A percentile compares a stretch with the other conserved stretches of the same genome.
These are phyloP conservation scores for Epinotia brunnichana DNA, from an alignment of 2,888 invertebrate species.

Conservation along the genomic window DNA sequence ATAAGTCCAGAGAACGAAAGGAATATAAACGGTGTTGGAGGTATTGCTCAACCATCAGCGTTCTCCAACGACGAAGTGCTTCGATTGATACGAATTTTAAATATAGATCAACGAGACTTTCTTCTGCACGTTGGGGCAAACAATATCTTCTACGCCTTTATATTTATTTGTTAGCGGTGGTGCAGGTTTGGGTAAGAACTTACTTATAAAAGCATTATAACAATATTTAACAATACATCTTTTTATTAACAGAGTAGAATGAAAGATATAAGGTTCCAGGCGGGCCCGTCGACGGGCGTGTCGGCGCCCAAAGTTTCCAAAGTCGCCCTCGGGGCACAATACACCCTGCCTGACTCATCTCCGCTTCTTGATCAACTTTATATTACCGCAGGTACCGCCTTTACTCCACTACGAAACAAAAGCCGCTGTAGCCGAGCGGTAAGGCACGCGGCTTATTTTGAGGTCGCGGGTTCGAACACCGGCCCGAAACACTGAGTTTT, in stretches of 20 bases:
- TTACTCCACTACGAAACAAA: background rate
- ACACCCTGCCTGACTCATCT: constrained; percentile 40
- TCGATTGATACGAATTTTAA: background rate
- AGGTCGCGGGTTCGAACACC: too few species aligned
- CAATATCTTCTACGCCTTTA: background rate
- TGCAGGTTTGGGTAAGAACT: constrained; percentile 53
- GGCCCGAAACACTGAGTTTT: too few species aligned
- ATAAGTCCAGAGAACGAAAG: background rate
- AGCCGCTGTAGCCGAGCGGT: too few species aligned
- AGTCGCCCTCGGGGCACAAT: constrained; percentile 49
- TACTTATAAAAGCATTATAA: constrained; percentile 49
- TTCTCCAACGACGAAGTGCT: background rate
- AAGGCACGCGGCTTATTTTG: too few species aligned
- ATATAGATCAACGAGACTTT: background rate
- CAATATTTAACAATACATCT: constrained; percentile 47
- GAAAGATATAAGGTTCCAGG: constrained; percentile 31
- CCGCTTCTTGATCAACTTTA: constrained; percentile 31
- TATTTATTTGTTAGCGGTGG: constrained; percentile 48
- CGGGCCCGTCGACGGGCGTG: constrained; percentile 47
- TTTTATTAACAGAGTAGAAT: too few species aligned
- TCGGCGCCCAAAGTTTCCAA: constrained; percentile 59
- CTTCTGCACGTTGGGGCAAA: background rate
- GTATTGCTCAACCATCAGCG: background rate
- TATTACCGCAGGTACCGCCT: constrained; percentile 10
- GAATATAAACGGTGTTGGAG: too few species aligned